phyloP scores from a whole-genome alignment of 2,113 vertebrate genomes.

The Dasyurus viverrinus region DNA sequence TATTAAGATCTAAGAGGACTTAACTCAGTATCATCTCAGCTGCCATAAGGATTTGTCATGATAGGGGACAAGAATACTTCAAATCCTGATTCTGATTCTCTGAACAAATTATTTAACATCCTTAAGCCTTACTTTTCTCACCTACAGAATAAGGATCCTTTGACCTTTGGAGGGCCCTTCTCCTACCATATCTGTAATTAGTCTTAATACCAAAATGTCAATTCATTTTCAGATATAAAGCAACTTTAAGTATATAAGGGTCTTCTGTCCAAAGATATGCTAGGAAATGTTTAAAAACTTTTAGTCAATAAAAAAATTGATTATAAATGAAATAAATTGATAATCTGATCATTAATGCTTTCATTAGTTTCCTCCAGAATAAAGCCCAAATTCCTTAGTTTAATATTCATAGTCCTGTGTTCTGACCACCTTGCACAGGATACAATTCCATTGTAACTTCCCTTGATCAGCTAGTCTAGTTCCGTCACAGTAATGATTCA shows the following conservation, averaged over 20 bases:
- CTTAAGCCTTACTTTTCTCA: background rate
- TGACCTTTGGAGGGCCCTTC: background rate
- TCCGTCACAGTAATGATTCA: background rate
- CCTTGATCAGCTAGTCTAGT: too few relatives aligned
- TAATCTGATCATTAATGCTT: background rate
- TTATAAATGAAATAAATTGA: background rate
- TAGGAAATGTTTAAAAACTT: background rate
- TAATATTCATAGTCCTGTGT: background rate
- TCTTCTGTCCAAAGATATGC: background rate
- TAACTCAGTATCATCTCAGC: background rate
- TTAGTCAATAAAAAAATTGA: background rate
- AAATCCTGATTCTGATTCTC: background rate
- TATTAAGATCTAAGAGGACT: background rate
- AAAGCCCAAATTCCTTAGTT: background rate
- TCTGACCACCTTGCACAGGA: background rate
- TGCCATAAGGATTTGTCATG: background rate
- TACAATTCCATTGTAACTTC: background rate
- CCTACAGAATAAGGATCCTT: background rate
- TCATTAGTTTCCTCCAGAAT: background rate
- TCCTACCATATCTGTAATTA: background rate
- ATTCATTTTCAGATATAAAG: background rate
- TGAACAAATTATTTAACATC: background rate
- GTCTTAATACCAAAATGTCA: background rate
- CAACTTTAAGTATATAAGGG: background rate
- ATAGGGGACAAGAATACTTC: background rate